These are phyloP conservation scores for Scomber japonicus DNA, from an alignment of 2,113 vertebrate species.

Conservation along the genomic window DNA sequence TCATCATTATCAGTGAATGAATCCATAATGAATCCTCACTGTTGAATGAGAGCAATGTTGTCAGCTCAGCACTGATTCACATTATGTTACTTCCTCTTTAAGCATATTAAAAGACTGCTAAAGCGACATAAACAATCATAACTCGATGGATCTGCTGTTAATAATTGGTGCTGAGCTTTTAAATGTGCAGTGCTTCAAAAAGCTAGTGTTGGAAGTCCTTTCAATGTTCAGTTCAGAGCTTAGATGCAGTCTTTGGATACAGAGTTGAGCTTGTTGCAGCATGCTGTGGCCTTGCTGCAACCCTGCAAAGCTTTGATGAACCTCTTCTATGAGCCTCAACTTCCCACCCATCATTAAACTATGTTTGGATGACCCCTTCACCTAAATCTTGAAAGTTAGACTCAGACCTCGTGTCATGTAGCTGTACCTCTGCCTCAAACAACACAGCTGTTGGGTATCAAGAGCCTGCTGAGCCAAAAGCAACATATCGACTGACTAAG, in stretches of 20 bases:
- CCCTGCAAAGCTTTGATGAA: constrained; percentile 19
- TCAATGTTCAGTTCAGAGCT: no score
- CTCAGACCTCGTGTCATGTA: not conserved
- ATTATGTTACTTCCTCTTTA: no score
- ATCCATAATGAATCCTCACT: no score
- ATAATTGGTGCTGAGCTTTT: no score
- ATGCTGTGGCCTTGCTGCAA: not conserved
- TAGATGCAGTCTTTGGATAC: not conserved
- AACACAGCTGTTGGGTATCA: not conserved
- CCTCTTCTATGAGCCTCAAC: not conserved
- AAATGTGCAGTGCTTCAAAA: no score
- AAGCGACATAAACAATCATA: no score
- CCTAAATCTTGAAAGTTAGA: constrained; percentile 19
- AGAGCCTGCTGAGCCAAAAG: constrained; percentile 6
- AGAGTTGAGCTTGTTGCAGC: not conserved
- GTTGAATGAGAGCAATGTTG: no score
- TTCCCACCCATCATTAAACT: constrained; percentile 6
- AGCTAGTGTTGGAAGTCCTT: no score
- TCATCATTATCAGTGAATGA: no score
- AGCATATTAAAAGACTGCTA: no score
- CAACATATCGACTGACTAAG: constrained; percentile 3
- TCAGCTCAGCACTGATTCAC: no score
- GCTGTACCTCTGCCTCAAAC: not conserved
- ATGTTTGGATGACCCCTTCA: not conserved
- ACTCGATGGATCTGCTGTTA: no score